Percentiles rank a stretch among this genome's conserved stretches.
Conservation (phyloP, 2,113 vertebrate species). For the Scytalopus superciliaris region DNA sequence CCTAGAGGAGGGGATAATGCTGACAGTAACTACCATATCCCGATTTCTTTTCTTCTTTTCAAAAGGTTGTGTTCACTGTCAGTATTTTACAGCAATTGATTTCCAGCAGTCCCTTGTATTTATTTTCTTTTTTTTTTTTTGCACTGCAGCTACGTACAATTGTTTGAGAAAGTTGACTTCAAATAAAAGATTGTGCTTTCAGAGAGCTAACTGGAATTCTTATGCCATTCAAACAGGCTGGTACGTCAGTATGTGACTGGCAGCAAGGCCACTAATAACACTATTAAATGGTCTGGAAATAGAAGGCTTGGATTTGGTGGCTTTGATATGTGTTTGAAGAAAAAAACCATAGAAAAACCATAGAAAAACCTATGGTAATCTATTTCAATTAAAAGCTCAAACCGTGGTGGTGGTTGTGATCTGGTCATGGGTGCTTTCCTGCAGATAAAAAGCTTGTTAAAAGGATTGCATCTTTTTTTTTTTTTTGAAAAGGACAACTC, state of each 20-base stretch:
- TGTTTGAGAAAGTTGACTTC: background rate
- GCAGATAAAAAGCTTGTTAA: background rate
- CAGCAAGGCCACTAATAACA: slow-evolving; percentile 5
- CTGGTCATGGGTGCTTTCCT: slow-evolving; percentile 1
- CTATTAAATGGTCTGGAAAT: slow-evolving; percentile 3
- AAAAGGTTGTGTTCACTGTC: background rate
- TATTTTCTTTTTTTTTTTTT: background rate
- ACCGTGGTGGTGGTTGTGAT: background rate
- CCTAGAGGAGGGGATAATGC: slow-evolving; percentile 10
- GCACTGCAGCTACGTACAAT: background rate
- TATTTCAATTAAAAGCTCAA: slow-evolving; percentile 8
- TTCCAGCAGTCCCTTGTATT: background rate
- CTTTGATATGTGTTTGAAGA: background rate
- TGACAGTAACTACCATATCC: slow-evolving; percentile 45
- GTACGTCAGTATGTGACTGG: slow-evolving; percentile 37
- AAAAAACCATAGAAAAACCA: background rate
- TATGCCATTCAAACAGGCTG: background rate
- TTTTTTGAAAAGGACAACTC: background rate
- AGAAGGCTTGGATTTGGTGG: background rate
- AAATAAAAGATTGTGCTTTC: background rate
- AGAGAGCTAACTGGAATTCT: background rate
- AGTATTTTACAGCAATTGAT: background rate
- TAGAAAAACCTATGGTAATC: background rate
- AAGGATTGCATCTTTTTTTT: background rate
- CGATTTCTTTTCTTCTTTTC: background rate